These are phyloP conservation scores for Nemopilema nomurai DNA, from an alignment of 30 jellyfish, hydroid and myxozoan species.

Conservation along the genomic window DNA sequence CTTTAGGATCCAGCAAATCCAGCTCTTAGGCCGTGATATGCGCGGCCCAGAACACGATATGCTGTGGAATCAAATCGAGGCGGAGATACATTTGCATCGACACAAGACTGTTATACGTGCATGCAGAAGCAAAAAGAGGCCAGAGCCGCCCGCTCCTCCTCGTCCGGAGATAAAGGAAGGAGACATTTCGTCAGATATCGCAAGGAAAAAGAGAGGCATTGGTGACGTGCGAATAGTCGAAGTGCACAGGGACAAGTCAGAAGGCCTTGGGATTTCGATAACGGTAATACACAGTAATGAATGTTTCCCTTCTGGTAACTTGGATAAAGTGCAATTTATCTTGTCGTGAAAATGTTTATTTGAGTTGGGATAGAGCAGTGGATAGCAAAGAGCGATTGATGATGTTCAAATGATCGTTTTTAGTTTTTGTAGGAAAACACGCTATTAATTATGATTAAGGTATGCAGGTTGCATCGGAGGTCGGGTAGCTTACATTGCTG, in stretches of 20 bases:
- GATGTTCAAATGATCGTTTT: no score
- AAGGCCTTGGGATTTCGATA: slow-evolving; percentile 93
- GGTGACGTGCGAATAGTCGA: slow-evolving; percentile 81
- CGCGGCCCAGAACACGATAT: slow-evolving; percentile 80
- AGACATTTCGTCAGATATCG: slow-evolving; percentile 54
- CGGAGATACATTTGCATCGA: slow-evolving; percentile 94
- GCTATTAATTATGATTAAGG: no score
- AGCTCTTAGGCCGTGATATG: slow-evolving; percentile 87
- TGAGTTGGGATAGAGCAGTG: no score
- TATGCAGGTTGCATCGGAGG: no score
- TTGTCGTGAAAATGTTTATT: no score
- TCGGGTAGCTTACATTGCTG: no score
- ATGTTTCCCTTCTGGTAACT: not conserved
- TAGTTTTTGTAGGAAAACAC: no score
- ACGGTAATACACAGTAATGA: slow-evolving; percentile 52
- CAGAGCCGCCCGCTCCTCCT: slow-evolving; percentile 66
- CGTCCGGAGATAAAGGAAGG: slow-evolving; percentile 48
- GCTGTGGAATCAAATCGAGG: slow-evolving; percentile 96
- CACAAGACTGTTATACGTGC: slow-evolving; percentile 97
- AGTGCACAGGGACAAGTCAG: slow-evolving; percentile 74
- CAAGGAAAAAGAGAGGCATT: slow-evolving; percentile 77
- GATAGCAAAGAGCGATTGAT: no score
- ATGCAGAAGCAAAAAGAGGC: slow-evolving; percentile 78
- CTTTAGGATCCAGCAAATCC: slow-evolving; percentile 90
- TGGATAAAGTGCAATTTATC: no score